A percentile compares a stretch with the other conserved stretches of the same genome.
These are phyloP conservation scores for Phyto melanocephala DNA, from an alignment of 2,888 invertebrate genomes.

Conservation along the genomic window DNA sequence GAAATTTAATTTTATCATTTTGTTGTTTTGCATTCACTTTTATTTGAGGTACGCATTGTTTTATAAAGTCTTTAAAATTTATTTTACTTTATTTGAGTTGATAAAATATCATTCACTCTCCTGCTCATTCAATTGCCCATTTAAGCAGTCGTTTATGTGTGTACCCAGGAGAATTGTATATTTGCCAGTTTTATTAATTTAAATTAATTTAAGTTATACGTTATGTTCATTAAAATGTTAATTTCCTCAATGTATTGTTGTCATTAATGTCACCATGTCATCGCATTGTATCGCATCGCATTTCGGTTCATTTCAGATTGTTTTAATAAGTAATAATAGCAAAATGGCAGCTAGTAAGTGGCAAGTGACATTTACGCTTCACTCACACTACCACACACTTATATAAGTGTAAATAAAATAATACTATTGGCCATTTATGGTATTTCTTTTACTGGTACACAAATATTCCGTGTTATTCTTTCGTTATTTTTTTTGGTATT, in stretches of 20 bases:
- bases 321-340: neutral
- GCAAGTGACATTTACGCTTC: neutral
- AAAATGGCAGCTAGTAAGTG: constrained; percentile 12
- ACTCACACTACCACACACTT: neutral
- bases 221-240: constrained; percentile 56
- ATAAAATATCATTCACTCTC: neutral
- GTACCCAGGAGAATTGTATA: neutral
- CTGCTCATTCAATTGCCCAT: neutral
- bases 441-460: neutral
- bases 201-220: constrained; percentile 44
- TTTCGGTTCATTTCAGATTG: neutral
- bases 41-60: neutral
- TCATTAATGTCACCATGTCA: constrained; percentile 9
- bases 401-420: neutral
- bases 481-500: neutral
- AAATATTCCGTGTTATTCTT: too few species aligned
- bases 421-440: constrained; percentile 27
- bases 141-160: neutral
- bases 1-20: neutral
- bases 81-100: neutral
- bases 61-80: neutral
- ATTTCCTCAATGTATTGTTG: constrained; percentile 33
- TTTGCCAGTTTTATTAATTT: constrained; percentile 35
- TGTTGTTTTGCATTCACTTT: too few species aligned
- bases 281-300: neutral